Evolutionary conservation across 2,888 invertebrate genomes (phyloP), one percentile per base, ranked within the genome.

Genomic region (Piscicola geometra): DNA sequence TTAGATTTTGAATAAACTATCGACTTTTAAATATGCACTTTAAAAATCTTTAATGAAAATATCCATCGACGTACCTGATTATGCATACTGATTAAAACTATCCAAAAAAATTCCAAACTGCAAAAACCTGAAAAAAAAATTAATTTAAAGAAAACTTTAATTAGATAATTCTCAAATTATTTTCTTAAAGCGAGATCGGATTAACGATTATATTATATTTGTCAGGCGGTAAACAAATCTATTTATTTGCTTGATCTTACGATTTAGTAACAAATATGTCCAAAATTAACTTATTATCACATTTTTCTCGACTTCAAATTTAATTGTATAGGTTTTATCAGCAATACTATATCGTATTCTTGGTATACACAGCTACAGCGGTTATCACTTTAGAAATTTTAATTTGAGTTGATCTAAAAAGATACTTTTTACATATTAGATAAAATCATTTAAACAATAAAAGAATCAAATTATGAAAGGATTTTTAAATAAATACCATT

Each of bases 51-150:
- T 25, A 12, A 21, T 69, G 41, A 0, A 25, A 69, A 15, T n/a
- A 3, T 47, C 21, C 21, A 56, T 15, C n/a, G 30, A 69, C 41
- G 21, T 69, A 69, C 69, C 69, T 69, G 69, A 69, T 69, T 69
- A 25, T 69, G 69, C 69, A 69, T 69, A 28, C 60, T 56, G 21
- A 25, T 25, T n/a, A 35, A 69, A 36, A 12, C 69, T 33, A 36
- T 35, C 69, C 47, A 69, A 25, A 47, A 69, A 25, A 15, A 36
- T 35, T 69, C 21, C 35, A 41, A 41, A 35, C 69, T n/a, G 25
- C 36, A 69, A 69, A 69, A 69, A n/a, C 35, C 47, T 47, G 69
- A 69, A 69, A 69, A 35, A 36, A 47, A 15, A n/a, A 36, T 69
- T 25, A 41, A 36, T n/a, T 12, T 36, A 9, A 15, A 36, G 1